Base-by-base conservation (phyloP, 2,888 invertebrate genomes). In the Thumatha senex region DNA sequence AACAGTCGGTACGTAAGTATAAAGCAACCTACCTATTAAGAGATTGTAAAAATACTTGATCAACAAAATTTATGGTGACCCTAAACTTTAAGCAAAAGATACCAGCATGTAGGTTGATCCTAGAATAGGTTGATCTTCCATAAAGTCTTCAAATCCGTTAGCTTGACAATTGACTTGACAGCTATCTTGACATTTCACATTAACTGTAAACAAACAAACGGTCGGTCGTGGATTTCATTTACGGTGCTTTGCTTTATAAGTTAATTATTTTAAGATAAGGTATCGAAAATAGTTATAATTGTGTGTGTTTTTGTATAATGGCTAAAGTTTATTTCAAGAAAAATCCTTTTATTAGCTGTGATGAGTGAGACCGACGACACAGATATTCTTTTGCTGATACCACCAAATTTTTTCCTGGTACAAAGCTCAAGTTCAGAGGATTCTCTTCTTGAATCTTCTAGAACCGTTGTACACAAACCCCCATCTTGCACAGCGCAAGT, bases 361-460 rank as follows among this genome's bases (percentile, higher is more conserved):
- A 92, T 92, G 92, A 92, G 90, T 91, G 92, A 92, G 60, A 92
- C 92, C 59, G 96, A 96, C 92, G 96, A 96, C 86, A 97, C 96
- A 4, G 96, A 97, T 85, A 94, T 96, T 72, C 92, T 97, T 60
- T 84, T 97, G 68, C 83, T 96, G 67, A 95, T 96, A 78, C 96
- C 96, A 56, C 96, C 96, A 11, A 94, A 96, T 80, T 94, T 95
- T 71, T 96, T 94, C 74, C 77, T 93, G 29, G 92, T 94, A n/a
- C 87, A 93, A 61, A 92, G 92, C 46, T 91, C 93, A n/a, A 93
- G 92, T 24, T 92, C 93, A 0, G 93, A 93, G 18, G 88, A 91
- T 56, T 89, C 91, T 7, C 56, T 86, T 15, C 69, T 89, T 44
- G 82, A 86, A 56, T 86, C 89, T 1, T 87, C 89, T 38, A 84